Evolutionary conservation across 2,888 invertebrate species (phyloP).

Genomic region (Dynastes grantii): DNA sequence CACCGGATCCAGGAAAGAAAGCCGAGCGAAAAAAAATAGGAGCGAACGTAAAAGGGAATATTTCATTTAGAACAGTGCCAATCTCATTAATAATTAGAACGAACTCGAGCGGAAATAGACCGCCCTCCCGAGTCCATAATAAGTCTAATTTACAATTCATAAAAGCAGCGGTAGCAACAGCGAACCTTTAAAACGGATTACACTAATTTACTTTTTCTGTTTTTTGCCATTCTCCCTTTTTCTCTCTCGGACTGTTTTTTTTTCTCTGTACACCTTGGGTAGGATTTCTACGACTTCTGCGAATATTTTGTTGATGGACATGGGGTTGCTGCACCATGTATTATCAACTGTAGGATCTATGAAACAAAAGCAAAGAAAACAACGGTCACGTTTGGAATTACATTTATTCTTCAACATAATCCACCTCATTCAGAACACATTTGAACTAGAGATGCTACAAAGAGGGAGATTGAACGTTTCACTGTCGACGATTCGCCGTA

Average conservation of each 20-base stretch:
- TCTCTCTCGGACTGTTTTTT: not conserved
- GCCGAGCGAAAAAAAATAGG: not conserved
- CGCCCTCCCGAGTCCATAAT: constrained; percentile 42
- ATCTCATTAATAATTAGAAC: constrained; percentile 43
- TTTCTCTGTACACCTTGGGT: no score
- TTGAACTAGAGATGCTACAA: no score
- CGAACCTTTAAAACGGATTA: constrained; percentile 50
- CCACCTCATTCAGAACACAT: no score
- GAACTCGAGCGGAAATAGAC: constrained; percentile 27
- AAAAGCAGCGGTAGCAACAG: constrained; percentile 38
- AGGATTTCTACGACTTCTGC: no score
- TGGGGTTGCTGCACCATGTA: no score
- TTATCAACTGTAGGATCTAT: no score
- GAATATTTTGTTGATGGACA: no score
- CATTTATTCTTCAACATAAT: no score
- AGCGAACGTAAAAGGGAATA: constrained; percentile 18
- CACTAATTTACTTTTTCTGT: constrained; percentile 43
- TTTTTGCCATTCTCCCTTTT: not conserved
- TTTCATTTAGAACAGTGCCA: constrained; percentile 46
- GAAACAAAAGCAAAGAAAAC: no score
- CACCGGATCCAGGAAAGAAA: not conserved
- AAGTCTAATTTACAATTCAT: constrained; percentile 50
- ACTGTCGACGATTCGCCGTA: no score
- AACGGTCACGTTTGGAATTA: no score
- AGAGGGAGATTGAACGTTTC: no score